Evolutionary conservation across 2,888 invertebrate species (phyloP).

Genomic region (Tenthredo amoena): DNA sequence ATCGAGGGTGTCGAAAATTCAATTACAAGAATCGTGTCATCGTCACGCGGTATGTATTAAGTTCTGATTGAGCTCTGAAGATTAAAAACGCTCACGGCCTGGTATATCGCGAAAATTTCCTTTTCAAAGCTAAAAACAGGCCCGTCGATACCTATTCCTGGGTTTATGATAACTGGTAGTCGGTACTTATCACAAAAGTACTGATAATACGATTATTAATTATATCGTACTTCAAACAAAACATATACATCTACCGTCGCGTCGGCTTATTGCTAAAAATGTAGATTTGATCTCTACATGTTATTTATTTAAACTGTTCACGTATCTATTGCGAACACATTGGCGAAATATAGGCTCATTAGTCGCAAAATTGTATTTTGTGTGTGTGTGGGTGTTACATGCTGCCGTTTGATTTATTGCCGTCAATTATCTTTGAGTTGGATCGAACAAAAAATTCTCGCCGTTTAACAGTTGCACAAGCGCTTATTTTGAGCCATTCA

Average conservation of each 20-base stretch:
- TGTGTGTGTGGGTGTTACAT: neutral
- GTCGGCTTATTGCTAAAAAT: neutral
- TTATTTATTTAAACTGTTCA: neutral
- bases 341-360: neutral
- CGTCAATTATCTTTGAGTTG: neutral
- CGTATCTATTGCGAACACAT: neutral
- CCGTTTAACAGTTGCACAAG: neutral
- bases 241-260: neutral
- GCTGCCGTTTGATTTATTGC: constrained; percentile 6
- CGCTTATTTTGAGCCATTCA: neutral
- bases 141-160: neutral
- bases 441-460: neutral
- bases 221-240: constrained; percentile 16
- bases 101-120: neutral
- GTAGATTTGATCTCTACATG: neutral
- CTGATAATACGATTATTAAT: constrained; percentile 21
- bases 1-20: neutral
- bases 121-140: neutral
- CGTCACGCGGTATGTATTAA: neutral
- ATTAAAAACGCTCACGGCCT: neutral
- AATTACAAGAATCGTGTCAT: neutral
- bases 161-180: neutral
- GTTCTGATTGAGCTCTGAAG: constrained; percentile 10
- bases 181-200: constrained; percentile 3
- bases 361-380: neutral